Percentiles rank a stretch among this genome's conserved stretches.
Evolutionary conservation across 2,888 invertebrate species (phyloP).

Genomic region (Euplagia quadripunctaria): DNA sequence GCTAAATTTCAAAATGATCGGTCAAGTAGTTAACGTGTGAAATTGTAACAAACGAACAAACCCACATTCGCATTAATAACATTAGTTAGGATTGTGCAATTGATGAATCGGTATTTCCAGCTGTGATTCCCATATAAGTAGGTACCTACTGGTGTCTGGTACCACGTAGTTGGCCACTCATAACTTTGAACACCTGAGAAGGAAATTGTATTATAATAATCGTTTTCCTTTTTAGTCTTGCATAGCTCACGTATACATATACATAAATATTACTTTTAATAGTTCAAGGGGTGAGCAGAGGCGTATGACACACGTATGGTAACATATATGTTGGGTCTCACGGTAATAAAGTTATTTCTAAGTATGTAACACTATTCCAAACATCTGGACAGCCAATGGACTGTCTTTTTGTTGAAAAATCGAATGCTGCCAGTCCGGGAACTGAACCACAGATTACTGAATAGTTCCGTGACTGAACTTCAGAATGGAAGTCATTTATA

Average conservation of each 20-base stretch:
- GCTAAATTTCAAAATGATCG: not conserved
- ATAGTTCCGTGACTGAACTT: too few species aligned
- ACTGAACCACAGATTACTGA: too few species aligned
- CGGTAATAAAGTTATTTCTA: not conserved
- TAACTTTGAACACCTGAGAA: not conserved
- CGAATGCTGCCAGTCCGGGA: too few species aligned
- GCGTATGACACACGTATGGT: not conserved
- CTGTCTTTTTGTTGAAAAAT: too few species aligned
- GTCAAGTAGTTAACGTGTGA: not conserved
- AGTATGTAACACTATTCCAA: not conserved
- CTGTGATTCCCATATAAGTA: not conserved
- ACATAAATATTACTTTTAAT: not conserved
- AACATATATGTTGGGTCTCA: not conserved
- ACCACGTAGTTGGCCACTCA: not conserved
- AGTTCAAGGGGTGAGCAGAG: not conserved
- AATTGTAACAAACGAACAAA: not conserved
- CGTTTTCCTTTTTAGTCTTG: not conserved
- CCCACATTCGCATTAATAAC: not conserved
- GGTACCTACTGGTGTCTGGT: not conserved
- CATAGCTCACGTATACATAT: not conserved
- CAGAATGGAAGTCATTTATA: too few species aligned
- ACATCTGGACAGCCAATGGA: not conserved
- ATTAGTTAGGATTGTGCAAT: not conserved
- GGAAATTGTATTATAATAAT: not conserved
- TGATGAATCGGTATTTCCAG: not conserved